A percentile compares a stretch with the other conserved stretches of the same genome.
Evolutionary conservation across 2,888 invertebrate genomes (phyloP).

Genomic region (Agonopterix alstromeriana): DNA sequence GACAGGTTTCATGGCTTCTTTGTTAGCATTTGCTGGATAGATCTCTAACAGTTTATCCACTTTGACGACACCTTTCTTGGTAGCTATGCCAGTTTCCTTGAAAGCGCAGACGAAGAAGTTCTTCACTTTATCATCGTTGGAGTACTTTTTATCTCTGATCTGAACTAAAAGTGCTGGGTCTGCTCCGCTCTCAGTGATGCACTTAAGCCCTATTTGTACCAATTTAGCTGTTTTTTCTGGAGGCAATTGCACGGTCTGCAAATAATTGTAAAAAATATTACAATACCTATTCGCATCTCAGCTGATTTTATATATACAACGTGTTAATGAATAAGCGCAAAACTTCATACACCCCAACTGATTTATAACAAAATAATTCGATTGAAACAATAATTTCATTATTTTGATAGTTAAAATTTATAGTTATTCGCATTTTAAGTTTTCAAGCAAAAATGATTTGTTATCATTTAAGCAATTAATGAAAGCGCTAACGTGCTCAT

Average conservation of each 20-base stretch:
- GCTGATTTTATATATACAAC: too few relatives aligned
- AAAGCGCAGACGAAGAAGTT: constrained; percentile 49
- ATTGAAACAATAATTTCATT: too few relatives aligned
- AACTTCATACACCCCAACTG: too few relatives aligned
- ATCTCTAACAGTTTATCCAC: constrained; percentile 39
- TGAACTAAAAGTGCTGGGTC: neutral
- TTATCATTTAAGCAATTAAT: too few relatives aligned
- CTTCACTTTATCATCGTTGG: constrained; percentile 39
- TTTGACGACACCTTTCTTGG: constrained; percentile 39
- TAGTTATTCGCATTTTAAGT: too few relatives aligned
- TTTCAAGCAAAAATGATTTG: too few relatives aligned
- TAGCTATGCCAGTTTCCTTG: constrained; percentile 31
- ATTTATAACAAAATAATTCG: too few relatives aligned
- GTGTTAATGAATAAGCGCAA: too few relatives aligned
- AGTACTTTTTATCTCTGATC: constrained; percentile 37
- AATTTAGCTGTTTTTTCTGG: constrained; percentile 1
- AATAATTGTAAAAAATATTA: neutral
- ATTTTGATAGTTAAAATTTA: too few relatives aligned
- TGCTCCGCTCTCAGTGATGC: constrained; percentile 1
- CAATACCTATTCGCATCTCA: too few relatives aligned
- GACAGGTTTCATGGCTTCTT: constrained; percentile 31
- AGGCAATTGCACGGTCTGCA: constrained; percentile 4
- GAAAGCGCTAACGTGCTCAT: too few relatives aligned
- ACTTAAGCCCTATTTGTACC: neutral
- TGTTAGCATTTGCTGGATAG: constrained; percentile 32